Evolutionary conservation across 30 jellyfish, hydroid and myxozoan genomes (phyloP).

Genomic region (Chrysaora quinquecirrha): DNA sequence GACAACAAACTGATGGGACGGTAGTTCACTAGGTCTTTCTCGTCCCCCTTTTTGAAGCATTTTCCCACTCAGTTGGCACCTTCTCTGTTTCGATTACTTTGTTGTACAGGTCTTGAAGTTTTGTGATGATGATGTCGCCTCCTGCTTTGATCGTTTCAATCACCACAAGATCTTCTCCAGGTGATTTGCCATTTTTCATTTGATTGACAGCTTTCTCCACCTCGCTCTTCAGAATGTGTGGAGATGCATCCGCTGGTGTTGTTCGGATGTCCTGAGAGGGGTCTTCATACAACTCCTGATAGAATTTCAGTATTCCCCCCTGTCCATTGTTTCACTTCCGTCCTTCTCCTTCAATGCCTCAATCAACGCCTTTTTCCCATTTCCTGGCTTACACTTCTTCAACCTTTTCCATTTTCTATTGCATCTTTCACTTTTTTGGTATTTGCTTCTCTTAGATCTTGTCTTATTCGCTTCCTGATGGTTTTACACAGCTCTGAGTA

Average conservation of each 20-base stretch:
- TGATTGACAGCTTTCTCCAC: slow-evolving; percentile 37
- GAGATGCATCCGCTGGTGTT: not conserved
- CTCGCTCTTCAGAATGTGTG: slow-evolving; percentile 49
- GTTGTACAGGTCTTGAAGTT: slow-evolving; percentile 25
- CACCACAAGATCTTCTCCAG: slow-evolving; percentile 25
- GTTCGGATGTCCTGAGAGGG: slow-evolving; percentile 1
- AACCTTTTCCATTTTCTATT: slow-evolving; percentile 46
- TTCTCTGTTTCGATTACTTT: slow-evolving; percentile 42
- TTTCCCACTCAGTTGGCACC: slow-evolving; percentile 62
- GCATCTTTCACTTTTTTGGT: slow-evolving; percentile 54
- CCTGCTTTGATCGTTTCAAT: slow-evolving; percentile 56
- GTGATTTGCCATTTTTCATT: slow-evolving; percentile 25
- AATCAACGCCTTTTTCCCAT: not conserved
- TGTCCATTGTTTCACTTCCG: not conserved
- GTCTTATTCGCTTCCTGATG: slow-evolving; percentile 43
- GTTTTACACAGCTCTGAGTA: slow-evolving; percentile 41
- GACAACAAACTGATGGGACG: slow-evolving; percentile 65
- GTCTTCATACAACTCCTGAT: slow-evolving; percentile 27
- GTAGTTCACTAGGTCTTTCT: slow-evolving; percentile 70
- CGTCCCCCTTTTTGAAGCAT: slow-evolving; percentile 64
- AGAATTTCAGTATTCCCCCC: slow-evolving; percentile 34
- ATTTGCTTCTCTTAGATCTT: slow-evolving; percentile 47
- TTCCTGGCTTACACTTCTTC: slow-evolving; percentile 20
- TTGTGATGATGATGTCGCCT: slow-evolving; percentile 28
- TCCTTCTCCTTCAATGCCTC: not conserved